Evolutionary conservation across 2,113 vertebrate genomes (phyloP).

Genomic region (Chlamydotis undulata): DNA sequence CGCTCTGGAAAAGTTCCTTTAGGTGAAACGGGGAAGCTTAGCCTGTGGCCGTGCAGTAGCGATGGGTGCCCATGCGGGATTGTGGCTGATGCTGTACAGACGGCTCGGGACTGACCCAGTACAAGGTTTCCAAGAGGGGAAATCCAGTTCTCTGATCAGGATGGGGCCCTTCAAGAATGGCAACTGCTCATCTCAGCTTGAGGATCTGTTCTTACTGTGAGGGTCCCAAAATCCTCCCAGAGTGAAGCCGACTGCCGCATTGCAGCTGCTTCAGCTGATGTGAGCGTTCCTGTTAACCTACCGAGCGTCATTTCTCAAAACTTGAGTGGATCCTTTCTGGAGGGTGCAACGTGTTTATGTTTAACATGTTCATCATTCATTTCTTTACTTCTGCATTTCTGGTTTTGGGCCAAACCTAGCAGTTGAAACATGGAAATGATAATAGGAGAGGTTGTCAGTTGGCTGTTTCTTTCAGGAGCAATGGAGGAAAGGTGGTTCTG

Average conservation of each 20-base stretch:
- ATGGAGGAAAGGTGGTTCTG: neutral
- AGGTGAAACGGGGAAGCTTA: neutral
- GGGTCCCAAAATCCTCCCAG: rapidly evolving
- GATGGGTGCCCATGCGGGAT: neutral
- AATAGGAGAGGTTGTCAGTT: neutral
- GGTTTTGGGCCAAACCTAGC: neutral
- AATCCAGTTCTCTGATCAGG: neutral
- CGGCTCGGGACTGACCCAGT: neutral
- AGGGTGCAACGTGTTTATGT: neutral
- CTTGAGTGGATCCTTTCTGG: neutral
- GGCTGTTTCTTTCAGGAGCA: neutral
- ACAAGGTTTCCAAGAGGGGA: rapidly evolving
- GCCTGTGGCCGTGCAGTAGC: neutral
- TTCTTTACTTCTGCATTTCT: neutral
- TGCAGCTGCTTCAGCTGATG: neutral
- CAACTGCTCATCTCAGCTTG: neutral
- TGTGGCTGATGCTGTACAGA: neutral
- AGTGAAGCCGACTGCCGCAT: rapidly evolving
- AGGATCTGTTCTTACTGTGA: neutral
- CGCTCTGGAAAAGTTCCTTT: neutral
- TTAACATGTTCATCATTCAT: neutral
- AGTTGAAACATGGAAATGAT: neutral
- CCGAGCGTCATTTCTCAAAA: rapidly evolving
- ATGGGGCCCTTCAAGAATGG: neutral
- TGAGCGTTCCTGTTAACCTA: rapidly evolving